Percentiles rank a stretch among this genome's conserved stretches.
Evolutionary conservation across 2,113 vertebrate genomes (phyloP).

Genomic region (Prunella fulvescens): DNA sequence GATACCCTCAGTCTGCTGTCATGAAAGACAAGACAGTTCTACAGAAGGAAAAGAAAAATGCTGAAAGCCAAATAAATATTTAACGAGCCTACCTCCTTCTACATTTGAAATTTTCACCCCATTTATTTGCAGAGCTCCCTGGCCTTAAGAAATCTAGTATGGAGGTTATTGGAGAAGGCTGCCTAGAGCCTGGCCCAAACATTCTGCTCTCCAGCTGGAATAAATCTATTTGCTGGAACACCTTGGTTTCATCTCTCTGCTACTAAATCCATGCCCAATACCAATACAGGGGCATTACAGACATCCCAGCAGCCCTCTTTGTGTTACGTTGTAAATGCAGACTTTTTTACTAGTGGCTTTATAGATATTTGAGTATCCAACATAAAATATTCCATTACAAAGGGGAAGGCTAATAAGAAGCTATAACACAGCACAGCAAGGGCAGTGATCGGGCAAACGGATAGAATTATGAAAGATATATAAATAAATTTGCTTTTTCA

Average conservation of each 20-base stretch:
- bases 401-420: constrained; percentile 52
- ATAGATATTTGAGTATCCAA: constrained; percentile 50
- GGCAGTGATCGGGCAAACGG: constrained; percentile 22
- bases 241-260: not conserved
- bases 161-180: not conserved
- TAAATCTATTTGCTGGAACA: not conserved
- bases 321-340: not conserved
- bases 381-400: constrained; percentile 62
- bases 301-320: not conserved
- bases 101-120: not conserved
- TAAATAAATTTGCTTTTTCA: constrained; percentile 47
- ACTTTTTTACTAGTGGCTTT: constrained; percentile 42
- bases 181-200: not conserved
- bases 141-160: not conserved
- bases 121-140: not conserved
- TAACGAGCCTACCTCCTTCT: not conserved
- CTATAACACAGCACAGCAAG: constrained; percentile 40
- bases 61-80: constrained; percentile 1
- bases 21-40: not conserved
- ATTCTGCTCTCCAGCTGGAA: not conserved
- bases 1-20: not conserved
- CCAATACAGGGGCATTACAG: not conserved
- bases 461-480: constrained; percentile 35
- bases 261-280: not conserved
- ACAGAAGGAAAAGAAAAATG: not conserved